These are phyloP conservation scores for Coenonympha glycerion DNA, from an alignment of 2,888 invertebrate genomes.

Conservation along the genomic window DNA sequence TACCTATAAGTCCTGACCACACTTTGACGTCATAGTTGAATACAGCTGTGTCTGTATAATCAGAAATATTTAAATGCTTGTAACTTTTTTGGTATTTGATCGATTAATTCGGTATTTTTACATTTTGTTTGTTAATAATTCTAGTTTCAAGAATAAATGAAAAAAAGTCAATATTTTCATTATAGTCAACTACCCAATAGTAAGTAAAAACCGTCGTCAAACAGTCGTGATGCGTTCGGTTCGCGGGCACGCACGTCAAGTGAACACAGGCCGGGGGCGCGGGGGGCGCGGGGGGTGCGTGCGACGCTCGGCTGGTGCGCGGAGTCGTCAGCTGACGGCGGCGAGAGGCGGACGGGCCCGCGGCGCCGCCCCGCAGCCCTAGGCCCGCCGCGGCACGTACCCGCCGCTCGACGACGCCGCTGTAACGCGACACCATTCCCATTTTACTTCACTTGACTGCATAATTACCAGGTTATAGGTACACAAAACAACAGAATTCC, in stretches of 20 bases:
- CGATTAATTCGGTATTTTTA: too few species aligned
- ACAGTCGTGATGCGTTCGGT: neutral
- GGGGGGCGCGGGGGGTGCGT: neutral
- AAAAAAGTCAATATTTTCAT: too few species aligned
- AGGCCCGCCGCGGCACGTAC: conserved; percentile 50
- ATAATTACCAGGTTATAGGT: neutral
- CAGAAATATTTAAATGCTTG: too few species aligned
- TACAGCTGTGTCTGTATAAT: too few species aligned
- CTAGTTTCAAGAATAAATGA: too few species aligned
- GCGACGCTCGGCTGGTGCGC: conserved; percentile 4
- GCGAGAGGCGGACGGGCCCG: conserved; percentile 30
- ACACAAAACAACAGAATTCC: too few species aligned
- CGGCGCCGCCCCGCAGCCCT: conserved; percentile 53
- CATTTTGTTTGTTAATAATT: too few species aligned
- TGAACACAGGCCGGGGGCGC: neutral
- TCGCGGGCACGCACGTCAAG: conserved; percentile 6
- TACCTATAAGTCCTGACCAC: too few species aligned
- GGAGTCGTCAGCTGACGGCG: conserved; percentile 28
- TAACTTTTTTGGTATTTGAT: too few species aligned
- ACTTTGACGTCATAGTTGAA: too few species aligned
- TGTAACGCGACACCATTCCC: neutral
- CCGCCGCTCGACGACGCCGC: conserved; percentile 28
- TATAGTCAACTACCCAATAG: too few species aligned
- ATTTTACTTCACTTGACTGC: neutral
- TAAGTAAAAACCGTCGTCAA: too few species aligned